Evolutionary conservation across 2,797 vertebrate species (phyloP).

Genomic region (Champsocephalus esox): DNA sequence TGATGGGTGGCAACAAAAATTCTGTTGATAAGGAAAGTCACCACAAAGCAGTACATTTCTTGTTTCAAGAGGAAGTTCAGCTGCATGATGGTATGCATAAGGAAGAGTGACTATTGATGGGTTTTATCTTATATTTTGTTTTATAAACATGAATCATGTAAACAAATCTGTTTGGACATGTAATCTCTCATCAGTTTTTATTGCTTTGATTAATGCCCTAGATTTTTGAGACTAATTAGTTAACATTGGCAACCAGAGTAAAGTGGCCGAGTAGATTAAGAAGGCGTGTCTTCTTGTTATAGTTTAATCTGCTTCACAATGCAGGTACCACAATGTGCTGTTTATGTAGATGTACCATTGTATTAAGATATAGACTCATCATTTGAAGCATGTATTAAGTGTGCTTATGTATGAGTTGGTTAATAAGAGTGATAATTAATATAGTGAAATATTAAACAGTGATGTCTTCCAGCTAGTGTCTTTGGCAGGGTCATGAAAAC

Average conservation of each 20-base stretch:
- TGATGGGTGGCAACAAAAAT: not conserved
- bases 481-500: not conserved
- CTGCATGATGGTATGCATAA: not conserved
- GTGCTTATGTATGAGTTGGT: not conserved
- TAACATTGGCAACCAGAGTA: not conserved
- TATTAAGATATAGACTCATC: not conserved
- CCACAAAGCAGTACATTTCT: not conserved
- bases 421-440: not conserved
- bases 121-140: not conserved
- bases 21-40: not conserved
- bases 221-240: not conserved
- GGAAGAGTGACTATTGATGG: not conserved
- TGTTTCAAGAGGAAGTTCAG: not conserved
- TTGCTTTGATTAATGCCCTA: not conserved
- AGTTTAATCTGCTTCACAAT: constrained; percentile 3
- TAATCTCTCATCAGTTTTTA: constrained; percentile 5
- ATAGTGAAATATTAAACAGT: not conserved
- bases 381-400: not conserved
- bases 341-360: not conserved
- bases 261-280: not conserved
- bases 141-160: not conserved
- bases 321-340: not conserved
- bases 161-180: not conserved
- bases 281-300: not conserved
- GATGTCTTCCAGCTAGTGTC: not conserved